phyloP scores from a whole-genome alignment of 2,888 invertebrate species.

The Drosophila anomalata region DNA sequence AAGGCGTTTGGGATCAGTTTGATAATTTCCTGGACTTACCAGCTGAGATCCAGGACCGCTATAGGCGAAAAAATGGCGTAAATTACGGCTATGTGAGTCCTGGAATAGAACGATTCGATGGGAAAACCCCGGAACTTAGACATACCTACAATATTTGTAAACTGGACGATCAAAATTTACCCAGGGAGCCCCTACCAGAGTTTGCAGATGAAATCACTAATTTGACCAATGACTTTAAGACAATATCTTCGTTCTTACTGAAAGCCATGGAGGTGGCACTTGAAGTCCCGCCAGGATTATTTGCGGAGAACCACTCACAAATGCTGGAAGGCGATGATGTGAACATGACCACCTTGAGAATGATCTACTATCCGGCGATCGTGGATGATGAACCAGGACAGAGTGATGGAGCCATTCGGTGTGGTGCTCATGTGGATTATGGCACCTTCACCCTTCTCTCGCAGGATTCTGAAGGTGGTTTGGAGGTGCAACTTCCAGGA shows the following conservation, averaged over 20 bases:
- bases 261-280: slow-evolving; percentile 87
- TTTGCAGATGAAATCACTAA: slow-evolving; percentile 88
- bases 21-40: slow-evolving; percentile 89
- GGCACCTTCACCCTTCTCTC: slow-evolving; percentile 90
- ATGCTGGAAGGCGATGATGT: slow-evolving; percentile 87
- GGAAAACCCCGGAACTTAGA: slow-evolving; percentile 86
- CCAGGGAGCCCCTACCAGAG: slow-evolving; percentile 88
- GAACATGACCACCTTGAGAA: slow-evolving; percentile 88
- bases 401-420: slow-evolving; percentile 85
- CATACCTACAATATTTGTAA: slow-evolving; percentile 89
- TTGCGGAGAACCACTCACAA: slow-evolving; percentile 87
- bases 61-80: slow-evolving; percentile 86
- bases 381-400: slow-evolving; percentile 87
- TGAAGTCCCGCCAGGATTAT: slow-evolving; percentile 86
- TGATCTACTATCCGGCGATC: slow-evolving; percentile 90
- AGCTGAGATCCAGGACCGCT: slow-evolving; percentile 86
- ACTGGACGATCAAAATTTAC: slow-evolving; percentile 86
- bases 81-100: slow-evolving; percentile 89
- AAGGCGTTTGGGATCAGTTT: slow-evolving; percentile 88
- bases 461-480: slow-evolving; percentile 91
- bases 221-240: slow-evolving; percentile 88
- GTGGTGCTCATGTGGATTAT: slow-evolving; percentile 90
- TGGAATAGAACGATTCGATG: slow-evolving; percentile 86
- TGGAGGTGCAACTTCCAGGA: slow-evolving; percentile 87
- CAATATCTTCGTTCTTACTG: slow-evolving; percentile 87